phyloP scores from a whole-genome alignment of 2,797 vertebrate genomes.

The Eulemur rubriventer region DNA sequence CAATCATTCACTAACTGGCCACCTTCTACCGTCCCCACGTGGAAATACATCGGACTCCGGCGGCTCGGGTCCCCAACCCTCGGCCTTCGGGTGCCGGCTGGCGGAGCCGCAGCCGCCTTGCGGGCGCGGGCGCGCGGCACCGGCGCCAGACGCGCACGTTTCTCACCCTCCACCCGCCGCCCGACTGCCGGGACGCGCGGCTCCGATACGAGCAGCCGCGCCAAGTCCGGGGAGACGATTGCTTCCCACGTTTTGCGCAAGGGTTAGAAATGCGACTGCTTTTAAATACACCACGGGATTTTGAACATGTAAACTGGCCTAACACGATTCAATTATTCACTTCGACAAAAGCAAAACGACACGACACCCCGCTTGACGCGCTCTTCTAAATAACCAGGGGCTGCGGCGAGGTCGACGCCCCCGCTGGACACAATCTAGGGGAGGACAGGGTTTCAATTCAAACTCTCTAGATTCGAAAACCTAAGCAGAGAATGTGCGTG shows the following conservation, averaged over 20 bases:
- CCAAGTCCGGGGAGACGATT: not conserved
- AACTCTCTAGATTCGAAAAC: fast-evolving
- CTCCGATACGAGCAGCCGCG: fast-evolving
- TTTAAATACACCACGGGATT: not conserved
- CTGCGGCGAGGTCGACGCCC: not conserved
- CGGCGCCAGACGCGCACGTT: too few species aligned
- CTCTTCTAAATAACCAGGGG: not conserved
- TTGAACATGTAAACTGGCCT: not conserved
- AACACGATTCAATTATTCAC: not conserved
- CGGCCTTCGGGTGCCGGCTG: not conserved
- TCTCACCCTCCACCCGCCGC: not conserved
- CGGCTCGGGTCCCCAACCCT: not conserved
- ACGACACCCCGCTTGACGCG: not conserved
- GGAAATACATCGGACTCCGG: not conserved
- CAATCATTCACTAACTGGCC: not conserved
- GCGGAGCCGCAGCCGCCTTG: not conserved
- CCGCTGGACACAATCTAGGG: not conserved
- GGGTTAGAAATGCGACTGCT: not conserved
- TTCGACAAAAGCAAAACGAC: not conserved
- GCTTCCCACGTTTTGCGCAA: not conserved
- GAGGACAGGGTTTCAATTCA: not conserved
- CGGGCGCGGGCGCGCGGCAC: not conserved
- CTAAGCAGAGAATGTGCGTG: not conserved
- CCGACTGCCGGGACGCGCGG: not conserved
- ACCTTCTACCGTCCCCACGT: not conserved